Conservation (phyloP, 2,113 vertebrate genomes). For the Triplophysa dalaica region DNA sequence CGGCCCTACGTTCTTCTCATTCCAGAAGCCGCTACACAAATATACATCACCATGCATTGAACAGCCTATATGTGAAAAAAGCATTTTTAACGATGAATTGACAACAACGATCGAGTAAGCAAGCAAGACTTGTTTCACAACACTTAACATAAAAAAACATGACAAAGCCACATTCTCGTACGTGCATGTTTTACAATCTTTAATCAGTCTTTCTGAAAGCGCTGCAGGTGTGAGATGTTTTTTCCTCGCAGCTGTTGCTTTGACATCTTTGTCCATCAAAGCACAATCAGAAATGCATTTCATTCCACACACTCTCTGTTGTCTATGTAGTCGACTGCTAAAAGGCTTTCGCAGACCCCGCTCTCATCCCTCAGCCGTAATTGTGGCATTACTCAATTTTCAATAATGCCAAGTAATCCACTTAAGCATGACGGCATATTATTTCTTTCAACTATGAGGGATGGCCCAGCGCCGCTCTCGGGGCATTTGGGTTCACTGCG, state of each 20-base stretch:
- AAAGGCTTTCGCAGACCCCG: slow-evolving; percentile 65
- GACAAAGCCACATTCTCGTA: background rate
- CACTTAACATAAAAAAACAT: background rate
- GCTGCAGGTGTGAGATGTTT: background rate
- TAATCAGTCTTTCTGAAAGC: background rate
- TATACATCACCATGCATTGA: too few species aligned
- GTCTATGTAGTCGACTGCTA: slow-evolving; percentile 55
- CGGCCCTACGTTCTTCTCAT: too few species aligned
- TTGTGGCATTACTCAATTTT: slow-evolving; percentile 67
- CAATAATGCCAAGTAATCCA: slow-evolving; percentile 66
- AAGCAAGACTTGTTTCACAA: background rate
- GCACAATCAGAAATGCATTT: slow-evolving; percentile 50
- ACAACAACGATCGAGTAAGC: too few species aligned
- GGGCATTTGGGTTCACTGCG: background rate
- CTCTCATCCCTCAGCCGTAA: slow-evolving; percentile 65
- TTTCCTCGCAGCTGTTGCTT: slow-evolving; percentile 18
- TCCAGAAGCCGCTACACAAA: too few species aligned
- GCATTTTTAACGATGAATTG: too few species aligned
- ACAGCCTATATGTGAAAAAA: too few species aligned
- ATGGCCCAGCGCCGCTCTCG: slow-evolving; percentile 31
- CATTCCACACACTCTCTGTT: slow-evolving; percentile 45
- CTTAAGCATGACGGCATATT: slow-evolving; percentile 65
- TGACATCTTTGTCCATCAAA: slow-evolving; percentile 52
- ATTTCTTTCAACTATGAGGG: slow-evolving; percentile 57
- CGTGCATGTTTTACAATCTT: background rate